Conservation (phyloP, 2,888 invertebrate genomes). For the Phytoseiulus persimilis region DNA sequence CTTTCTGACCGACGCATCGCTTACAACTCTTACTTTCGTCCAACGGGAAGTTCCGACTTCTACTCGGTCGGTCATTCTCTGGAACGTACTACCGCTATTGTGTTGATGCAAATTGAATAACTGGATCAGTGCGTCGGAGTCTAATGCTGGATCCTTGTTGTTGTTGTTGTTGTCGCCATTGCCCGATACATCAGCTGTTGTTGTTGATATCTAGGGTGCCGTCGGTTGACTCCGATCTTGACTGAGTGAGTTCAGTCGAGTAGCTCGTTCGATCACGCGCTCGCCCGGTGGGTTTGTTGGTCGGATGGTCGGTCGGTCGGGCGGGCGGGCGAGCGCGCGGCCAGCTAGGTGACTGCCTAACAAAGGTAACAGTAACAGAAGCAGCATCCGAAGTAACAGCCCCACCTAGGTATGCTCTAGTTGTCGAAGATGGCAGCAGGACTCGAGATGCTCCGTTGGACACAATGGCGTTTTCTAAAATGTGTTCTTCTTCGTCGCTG, state of each 20-base stretch:
- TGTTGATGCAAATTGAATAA: not conserved
- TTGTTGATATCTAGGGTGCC: not conserved
- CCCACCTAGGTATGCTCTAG: conserved; percentile 5
- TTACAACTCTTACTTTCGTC: not conserved
- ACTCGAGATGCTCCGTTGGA: not conserved
- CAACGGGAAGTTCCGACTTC: not conserved
- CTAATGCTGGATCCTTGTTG: not conserved
- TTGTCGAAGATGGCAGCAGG: not conserved
- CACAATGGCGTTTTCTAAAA: conserved; percentile 5
- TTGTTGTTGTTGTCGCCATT: not conserved
- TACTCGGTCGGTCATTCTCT: not conserved
- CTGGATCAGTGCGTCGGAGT: not conserved
- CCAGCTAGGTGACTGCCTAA: not conserved
- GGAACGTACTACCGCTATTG: not conserved
- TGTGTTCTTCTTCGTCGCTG: not conserved
- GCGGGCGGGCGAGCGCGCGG: no score
- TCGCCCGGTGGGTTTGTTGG: not conserved
- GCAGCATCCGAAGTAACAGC: not conserved
- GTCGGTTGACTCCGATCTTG: not conserved
- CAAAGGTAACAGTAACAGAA: not conserved
- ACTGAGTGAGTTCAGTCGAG: not conserved
- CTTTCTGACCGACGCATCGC: not conserved
- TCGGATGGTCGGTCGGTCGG: not conserved
- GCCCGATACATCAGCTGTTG: not conserved
- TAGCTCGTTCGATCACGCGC: not conserved